phyloP scores from a whole-genome alignment of 2,797 vertebrate genomes.

The Eulemur albifrons region DNA sequence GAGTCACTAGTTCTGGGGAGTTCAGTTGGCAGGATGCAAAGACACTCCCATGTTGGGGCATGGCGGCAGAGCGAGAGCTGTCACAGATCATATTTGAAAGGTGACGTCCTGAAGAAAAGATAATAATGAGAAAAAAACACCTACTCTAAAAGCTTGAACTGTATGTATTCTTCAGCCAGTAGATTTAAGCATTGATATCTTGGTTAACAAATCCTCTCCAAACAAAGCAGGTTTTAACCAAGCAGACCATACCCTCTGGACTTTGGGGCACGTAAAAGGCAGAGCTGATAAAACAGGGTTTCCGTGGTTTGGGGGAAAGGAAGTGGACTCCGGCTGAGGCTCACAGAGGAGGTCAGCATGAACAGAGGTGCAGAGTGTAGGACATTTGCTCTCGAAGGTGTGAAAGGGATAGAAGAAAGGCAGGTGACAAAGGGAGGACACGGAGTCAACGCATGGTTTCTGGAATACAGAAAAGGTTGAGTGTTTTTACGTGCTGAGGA shows the following conservation, averaged over 20 bases:
- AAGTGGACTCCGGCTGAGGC: neutral
- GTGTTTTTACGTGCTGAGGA: rapidly evolving
- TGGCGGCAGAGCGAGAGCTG: neutral
- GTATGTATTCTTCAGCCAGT: rapidly evolving
- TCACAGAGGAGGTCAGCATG: neutral
- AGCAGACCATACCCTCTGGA: neutral
- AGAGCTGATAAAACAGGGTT: neutral
- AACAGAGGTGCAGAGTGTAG: neutral
- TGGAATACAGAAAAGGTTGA: neutral
- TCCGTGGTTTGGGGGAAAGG: neutral
- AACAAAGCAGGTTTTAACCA: neutral
- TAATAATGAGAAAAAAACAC: neutral
- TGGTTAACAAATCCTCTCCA: neutral
- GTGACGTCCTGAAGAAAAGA: neutral
- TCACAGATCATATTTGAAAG: neutral
- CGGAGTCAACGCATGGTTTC: neutral
- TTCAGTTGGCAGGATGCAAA: neutral
- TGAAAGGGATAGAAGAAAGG: neutral
- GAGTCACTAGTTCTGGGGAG: neutral
- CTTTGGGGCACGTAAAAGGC: neutral
- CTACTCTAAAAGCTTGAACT: neutral
- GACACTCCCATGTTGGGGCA: neutral
- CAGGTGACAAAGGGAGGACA: neutral
- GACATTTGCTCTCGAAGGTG: neutral
- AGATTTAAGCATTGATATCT: neutral